phyloP scores from a whole-genome alignment of 2,888 invertebrate genomes.

The Sminthurides aquaticus region DNA sequence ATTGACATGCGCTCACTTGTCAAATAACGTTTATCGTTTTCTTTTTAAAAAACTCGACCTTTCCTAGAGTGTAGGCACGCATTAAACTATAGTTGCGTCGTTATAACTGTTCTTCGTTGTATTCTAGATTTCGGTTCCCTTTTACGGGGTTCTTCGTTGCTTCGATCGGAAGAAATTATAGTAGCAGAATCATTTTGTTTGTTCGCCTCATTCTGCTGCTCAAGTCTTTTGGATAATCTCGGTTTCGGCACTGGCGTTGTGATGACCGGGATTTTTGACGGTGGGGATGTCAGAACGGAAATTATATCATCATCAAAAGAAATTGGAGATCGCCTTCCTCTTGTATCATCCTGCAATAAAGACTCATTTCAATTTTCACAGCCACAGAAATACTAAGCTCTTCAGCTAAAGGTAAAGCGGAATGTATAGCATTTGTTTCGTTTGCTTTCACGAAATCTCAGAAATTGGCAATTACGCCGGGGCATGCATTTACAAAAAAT shows the following conservation, averaged over 20 bases:
- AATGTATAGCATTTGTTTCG: too few species aligned
- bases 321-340: constrained; percentile 11
- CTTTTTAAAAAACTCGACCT: too few species aligned
- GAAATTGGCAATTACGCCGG: too few species aligned
- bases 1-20: too few species aligned
- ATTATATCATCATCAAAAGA: constrained; percentile 16
- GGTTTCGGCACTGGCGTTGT: constrained; percentile 39
- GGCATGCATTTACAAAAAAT: too few species aligned
- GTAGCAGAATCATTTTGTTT: constrained; percentile 13
- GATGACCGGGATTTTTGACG: constrained; percentile 27
- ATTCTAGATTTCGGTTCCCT: constrained; percentile 37
- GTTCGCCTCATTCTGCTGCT: constrained; percentile 21
- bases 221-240: constrained; percentile 27
- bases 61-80: too few species aligned
- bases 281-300: not conserved
- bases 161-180: constrained; percentile 19
- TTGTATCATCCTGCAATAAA: constrained; percentile 5
- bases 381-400: not conserved
- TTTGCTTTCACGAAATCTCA: too few species aligned
- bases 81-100: constrained; percentile 32
- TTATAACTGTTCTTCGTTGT: constrained; percentile 41
- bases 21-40: too few species aligned
- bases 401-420: not conserved
- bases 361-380: not conserved
- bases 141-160: constrained; percentile 24